A percentile compares a stretch with the other conserved stretches of the same genome.
phyloP scores from a whole-genome alignment of 2,888 invertebrate species.

The Pterostichus madidus region DNA sequence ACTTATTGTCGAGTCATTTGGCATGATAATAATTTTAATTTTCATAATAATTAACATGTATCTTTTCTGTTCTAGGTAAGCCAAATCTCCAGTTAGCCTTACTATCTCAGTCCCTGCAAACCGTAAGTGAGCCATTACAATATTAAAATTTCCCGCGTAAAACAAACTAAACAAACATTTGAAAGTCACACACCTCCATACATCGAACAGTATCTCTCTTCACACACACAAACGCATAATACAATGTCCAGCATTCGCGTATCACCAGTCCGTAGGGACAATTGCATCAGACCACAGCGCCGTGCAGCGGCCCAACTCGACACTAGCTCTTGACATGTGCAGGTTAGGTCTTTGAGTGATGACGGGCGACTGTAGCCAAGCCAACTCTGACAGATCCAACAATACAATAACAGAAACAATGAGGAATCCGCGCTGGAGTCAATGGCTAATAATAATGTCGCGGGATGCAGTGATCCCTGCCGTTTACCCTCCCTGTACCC shows the following conservation, averaged over 20 bases:
- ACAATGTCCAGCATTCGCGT: constrained; percentile 10
- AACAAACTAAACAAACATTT: constrained; percentile 31
- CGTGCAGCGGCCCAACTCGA: background rate
- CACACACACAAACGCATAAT: background rate
- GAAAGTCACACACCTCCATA: background rate
- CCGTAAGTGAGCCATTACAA: too few relatives aligned
- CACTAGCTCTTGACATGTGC: background rate
- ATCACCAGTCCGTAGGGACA: constrained; percentile 31
- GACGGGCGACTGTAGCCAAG: constrained; percentile 6
- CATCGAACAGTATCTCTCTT: background rate
- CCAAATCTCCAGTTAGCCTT: too few relatives aligned
- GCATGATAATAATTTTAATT: too few relatives aligned
- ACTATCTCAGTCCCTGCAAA: too few relatives aligned
- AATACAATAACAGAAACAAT: constrained; percentile 73
- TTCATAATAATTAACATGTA: too few relatives aligned
- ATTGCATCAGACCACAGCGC: constrained; percentile 33
- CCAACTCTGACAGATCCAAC: constrained; percentile 68
- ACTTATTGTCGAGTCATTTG: too few relatives aligned
- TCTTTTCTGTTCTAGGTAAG: too few relatives aligned
- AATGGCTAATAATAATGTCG: constrained; percentile 71
- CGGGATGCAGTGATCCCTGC: constrained; percentile 30
- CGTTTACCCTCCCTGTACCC: background rate
- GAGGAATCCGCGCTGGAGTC: constrained; percentile 71
- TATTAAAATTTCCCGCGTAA: constrained; percentile 21
- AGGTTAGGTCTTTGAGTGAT: background rate